phyloP scores from a whole-genome alignment of 2,797 vertebrate species.

The Threskiornis aethiopicus region DNA sequence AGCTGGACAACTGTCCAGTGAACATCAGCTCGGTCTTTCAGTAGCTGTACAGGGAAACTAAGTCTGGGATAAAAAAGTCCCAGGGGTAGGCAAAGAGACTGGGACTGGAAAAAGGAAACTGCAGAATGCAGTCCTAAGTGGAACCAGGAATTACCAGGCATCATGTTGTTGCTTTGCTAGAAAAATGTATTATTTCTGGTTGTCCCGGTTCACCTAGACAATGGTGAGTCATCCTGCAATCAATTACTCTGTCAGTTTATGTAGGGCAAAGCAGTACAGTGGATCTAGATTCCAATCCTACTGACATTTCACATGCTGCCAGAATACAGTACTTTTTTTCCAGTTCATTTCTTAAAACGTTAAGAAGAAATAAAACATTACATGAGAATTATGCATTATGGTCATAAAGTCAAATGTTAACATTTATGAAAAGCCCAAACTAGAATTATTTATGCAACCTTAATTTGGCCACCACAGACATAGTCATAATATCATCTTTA shows the following conservation, averaged over 20 bases:
- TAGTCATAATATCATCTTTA: background rate
- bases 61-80: background rate
- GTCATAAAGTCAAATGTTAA: background rate
- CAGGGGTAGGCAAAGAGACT: background rate
- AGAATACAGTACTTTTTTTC: constrained; percentile 23
- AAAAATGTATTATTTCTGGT: background rate
- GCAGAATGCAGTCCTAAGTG: background rate
- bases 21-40: background rate
- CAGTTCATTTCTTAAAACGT: background rate
- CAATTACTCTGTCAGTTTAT: background rate
- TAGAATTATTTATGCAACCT: background rate
- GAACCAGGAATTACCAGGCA: background rate
- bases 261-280: background rate
- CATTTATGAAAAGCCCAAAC: background rate
- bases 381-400: background rate
- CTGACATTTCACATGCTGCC: constrained; percentile 50
- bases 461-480: background rate
- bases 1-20: background rate
- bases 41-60: background rate
- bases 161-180: background rate
- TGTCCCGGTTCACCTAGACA: constrained; percentile 15
- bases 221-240: background rate
- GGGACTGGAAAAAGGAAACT: background rate
- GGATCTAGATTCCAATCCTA: background rate
- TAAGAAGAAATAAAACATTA: constrained; percentile 4